Percentiles rank a stretch among this genome's conserved stretches.
Conservation (phyloP, 1,140 invertebrate genomes). For the Mercenaria mercenaria region DNA sequence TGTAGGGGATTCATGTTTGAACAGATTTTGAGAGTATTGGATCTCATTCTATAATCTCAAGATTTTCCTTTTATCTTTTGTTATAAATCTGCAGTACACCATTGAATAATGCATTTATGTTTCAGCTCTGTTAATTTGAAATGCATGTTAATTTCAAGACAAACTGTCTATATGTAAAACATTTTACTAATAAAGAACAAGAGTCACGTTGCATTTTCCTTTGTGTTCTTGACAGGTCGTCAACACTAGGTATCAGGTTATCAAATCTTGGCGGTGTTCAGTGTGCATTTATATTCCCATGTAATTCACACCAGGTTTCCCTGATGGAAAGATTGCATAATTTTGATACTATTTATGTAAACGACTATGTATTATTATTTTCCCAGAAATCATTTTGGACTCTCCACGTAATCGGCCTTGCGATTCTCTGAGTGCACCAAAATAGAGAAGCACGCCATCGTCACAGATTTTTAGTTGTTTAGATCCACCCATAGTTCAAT, state of each 20-base stretch:
- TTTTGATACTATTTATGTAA: neutral
- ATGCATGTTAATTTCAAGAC: slow-evolving; percentile 2
- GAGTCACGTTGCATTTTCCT: neutral
- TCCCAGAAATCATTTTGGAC: no score
- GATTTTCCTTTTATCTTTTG: neutral
- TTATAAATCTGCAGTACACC: neutral
- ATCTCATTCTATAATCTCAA: neutral
- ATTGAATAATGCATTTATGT: neutral
- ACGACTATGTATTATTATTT: no score
- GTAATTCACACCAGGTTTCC: neutral
- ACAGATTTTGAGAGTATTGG: neutral
- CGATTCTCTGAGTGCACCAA: no score
- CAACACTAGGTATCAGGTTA: neutral
- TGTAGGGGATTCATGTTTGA: neutral
- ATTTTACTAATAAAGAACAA: neutral
- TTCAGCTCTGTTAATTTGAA: neutral
- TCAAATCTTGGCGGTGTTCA: neutral
- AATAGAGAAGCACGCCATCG: no score
- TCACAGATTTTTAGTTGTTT: no score
- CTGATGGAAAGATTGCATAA: neutral
- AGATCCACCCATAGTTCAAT: no score
- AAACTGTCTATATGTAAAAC: neutral
- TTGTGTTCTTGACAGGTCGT: neutral
- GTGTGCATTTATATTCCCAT: neutral
- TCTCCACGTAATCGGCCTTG: no score